Conservation (phyloP, 1,140 invertebrate genomes). For the Heliothis virescens region DNA sequence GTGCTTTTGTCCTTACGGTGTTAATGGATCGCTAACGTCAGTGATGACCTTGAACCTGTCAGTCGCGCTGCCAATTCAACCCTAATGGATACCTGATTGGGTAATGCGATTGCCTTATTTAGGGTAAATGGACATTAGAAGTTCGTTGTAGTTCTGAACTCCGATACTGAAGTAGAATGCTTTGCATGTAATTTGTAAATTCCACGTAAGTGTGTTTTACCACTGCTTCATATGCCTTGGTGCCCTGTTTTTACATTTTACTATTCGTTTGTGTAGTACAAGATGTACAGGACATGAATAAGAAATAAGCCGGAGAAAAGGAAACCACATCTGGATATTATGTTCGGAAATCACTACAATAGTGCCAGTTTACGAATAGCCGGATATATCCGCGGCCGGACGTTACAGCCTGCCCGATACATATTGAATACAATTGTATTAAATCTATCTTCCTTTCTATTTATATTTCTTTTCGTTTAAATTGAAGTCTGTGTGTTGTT, state of each 20-base stretch:
- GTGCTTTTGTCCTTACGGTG: constrained; percentile 18
- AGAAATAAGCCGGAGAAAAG: constrained; percentile 14
- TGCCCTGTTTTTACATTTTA: too few species aligned
- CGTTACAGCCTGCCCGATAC: background rate
- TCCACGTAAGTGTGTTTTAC: too few species aligned
- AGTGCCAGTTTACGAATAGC: constrained; percentile 24
- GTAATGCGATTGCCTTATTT: constrained; percentile 40
- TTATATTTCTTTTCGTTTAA: background rate
- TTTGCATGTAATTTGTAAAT: too few species aligned
- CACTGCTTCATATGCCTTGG: too few species aligned
- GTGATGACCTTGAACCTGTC: constrained; percentile 38
- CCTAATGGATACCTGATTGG: constrained; percentile 24
- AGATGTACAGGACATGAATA: background rate
- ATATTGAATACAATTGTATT: constrained; percentile 26
- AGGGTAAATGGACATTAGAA: constrained; percentile 26
- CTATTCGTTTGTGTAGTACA: too few species aligned
- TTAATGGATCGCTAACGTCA: constrained; percentile 29
- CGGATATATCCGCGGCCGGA: constrained; percentile 24
- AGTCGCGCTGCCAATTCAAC: constrained; percentile 40
- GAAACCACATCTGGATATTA: constrained; percentile 26
- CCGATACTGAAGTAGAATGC: background rate
- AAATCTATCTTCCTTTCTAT: background rate
- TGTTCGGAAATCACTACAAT: constrained; percentile 41
- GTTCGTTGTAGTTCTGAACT: background rate
- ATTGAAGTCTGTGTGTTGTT: background rate